These are phyloP conservation scores for Trichonephila inaurata DNA, from an alignment of 1,140 invertebrate genomes.

Conservation along the genomic window DNA sequence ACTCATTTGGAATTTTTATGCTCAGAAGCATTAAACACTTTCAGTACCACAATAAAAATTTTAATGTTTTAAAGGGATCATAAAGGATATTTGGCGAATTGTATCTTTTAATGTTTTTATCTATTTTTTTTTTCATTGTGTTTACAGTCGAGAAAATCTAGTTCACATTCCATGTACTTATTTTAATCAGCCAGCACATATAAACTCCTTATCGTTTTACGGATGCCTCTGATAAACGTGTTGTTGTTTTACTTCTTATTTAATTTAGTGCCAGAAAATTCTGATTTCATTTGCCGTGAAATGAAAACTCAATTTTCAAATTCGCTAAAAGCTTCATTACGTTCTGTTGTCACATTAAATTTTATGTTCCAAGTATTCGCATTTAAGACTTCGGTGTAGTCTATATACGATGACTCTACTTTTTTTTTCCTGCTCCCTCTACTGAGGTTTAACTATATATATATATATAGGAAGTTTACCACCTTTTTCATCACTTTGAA, in stretches of 20 bases:
- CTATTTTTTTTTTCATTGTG: too few species aligned
- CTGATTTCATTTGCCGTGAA: background rate
- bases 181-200: background rate
- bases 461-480: conserved; percentile 62
- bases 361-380: conserved; percentile 43
- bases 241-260: background rate
- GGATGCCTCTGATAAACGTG: background rate
- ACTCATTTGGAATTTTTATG: background rate
- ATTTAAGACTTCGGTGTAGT: background rate
- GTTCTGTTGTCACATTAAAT: conserved; percentile 40
- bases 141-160: too few species aligned
- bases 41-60: background rate
- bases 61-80: background rate
- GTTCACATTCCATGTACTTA: too few species aligned
- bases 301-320: conserved; percentile 53
- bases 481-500: conserved; percentile 62
- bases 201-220: background rate
- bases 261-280: background rate
- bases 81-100: background rate
- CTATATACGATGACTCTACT: background rate
- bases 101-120: too few species aligned
- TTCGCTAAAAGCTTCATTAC: conserved; percentile 61
- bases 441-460: conserved; percentile 26
- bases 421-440: background rate
- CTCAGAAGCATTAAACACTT: background rate